These are phyloP conservation scores for Chionodraco myersi DNA, from an alignment of 2,113 vertebrate genomes.

Conservation along the genomic window DNA sequence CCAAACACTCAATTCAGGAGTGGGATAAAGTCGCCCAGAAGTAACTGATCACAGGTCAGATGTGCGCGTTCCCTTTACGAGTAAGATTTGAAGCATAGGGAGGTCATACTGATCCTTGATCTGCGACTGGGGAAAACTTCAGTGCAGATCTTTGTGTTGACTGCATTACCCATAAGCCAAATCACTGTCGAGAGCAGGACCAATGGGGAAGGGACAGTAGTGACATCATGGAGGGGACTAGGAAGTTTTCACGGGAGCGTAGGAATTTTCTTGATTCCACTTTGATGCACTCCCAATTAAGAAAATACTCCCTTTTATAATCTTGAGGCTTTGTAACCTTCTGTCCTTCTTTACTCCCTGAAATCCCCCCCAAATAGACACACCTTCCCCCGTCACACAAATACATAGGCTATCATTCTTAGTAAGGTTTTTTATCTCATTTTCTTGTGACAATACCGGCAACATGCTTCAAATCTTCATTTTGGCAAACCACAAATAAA, in stretches of 20 bases:
- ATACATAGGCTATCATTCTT: conserved; percentile 75
- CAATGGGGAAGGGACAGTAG: conserved; percentile 61
- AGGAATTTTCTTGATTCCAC: conserved; percentile 44
- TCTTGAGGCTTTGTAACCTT: conserved; percentile 59
- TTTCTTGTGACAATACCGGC: conserved; percentile 81
- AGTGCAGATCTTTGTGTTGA: conserved; percentile 59
- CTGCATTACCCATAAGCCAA: conserved; percentile 57
- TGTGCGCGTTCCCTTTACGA: conserved; percentile 50
- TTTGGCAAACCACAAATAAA: conserved; percentile 87
- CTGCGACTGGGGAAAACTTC: conserved; percentile 48
- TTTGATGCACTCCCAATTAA: conserved; percentile 44
- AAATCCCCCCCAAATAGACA: conserved; percentile 48
- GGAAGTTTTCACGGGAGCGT: conserved; percentile 50
- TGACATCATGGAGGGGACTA: conserved; percentile 65
- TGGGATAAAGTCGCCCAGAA: conserved; percentile 55
- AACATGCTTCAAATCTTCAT: conserved; percentile 85
- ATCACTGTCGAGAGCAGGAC: conserved; percentile 54
- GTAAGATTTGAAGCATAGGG: conserved; percentile 69
- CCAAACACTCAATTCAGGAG: conserved; percentile 74
- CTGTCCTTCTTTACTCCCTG: conserved; percentile 48
- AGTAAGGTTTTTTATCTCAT: conserved; percentile 50
- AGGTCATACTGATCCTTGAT: conserved; percentile 55
- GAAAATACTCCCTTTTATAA: conserved; percentile 44
- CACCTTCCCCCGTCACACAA: conserved; percentile 72
- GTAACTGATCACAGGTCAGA: conserved; percentile 70